These are phyloP conservation scores for Prosapia bicincta DNA, from an alignment of 2,888 invertebrate genomes.

Conservation along the genomic window DNA sequence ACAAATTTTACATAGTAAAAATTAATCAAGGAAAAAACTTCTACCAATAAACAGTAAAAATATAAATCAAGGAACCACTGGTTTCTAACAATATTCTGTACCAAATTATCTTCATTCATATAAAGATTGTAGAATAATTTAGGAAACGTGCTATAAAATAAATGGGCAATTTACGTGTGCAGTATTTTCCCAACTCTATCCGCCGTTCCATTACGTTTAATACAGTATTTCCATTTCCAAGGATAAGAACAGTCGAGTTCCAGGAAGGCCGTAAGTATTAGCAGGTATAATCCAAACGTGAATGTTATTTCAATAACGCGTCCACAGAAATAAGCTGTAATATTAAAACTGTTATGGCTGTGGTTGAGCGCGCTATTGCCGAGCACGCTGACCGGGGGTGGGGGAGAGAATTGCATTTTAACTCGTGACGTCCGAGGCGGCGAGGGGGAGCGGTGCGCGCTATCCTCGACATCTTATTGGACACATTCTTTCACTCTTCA, in stretches of 20 bases:
- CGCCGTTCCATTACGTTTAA: too few relatives aligned
- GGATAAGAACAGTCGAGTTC: background rate
- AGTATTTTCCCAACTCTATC: too few relatives aligned
- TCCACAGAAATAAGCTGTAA: background rate
- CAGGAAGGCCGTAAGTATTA: background rate
- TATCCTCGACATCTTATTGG: background rate
- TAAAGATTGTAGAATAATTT: too few relatives aligned
- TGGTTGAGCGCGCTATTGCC: background rate
- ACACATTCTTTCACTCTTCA: conserved; percentile 2
- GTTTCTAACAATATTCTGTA: too few relatives aligned
- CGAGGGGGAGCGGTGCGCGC: background rate
- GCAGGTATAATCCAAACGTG: background rate
- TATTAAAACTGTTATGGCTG: background rate
- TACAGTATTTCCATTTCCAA: background rate
- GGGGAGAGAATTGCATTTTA: background rate
- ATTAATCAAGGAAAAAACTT: too few relatives aligned
- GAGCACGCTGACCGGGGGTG: background rate
- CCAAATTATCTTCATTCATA: too few relatives aligned
- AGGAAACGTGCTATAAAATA: too few relatives aligned
- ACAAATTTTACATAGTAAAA: too few relatives aligned
- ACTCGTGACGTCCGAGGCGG: background rate
- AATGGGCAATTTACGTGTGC: too few relatives aligned
- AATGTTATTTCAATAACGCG: background rate
- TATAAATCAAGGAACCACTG: too few relatives aligned
- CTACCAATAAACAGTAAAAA: too few relatives aligned